phyloP scores from a whole-genome alignment of 1,140 invertebrate species.

The Calycopis cecrops region DNA sequence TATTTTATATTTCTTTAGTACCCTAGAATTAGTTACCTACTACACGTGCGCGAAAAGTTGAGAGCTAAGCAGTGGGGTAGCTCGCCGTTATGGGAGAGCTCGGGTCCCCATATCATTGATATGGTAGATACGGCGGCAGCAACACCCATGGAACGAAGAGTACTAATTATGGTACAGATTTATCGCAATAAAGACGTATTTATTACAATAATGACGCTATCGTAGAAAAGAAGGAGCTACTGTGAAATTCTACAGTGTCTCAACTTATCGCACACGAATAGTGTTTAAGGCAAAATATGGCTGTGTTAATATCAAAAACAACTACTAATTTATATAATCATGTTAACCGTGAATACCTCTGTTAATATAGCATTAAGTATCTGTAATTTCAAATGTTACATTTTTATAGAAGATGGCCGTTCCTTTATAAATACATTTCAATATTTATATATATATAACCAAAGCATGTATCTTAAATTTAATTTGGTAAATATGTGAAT shows the following conservation, averaged over 20 bases:
- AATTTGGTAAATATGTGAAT: too few relatives aligned
- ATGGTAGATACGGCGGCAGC: too few relatives aligned
- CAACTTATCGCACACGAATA: not conserved
- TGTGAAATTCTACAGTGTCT: conserved; percentile 2
- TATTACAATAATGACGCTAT: too few relatives aligned
- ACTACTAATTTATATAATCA: conserved; percentile 58
- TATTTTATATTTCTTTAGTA: conserved; percentile 18
- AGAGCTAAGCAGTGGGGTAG: too few relatives aligned
- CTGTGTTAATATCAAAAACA: conserved; percentile 73
- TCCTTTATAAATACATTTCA: not conserved
- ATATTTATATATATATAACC: not conserved
- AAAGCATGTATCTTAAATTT: not conserved
- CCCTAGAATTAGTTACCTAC: conserved; percentile 34
- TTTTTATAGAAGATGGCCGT: not conserved
- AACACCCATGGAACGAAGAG: too few relatives aligned
- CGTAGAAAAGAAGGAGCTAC: not conserved
- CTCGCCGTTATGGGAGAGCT: too few relatives aligned
- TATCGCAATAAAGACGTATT: too few relatives aligned
- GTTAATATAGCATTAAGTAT: conserved; percentile 33
- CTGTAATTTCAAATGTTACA: not conserved
- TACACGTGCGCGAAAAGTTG: not conserved
- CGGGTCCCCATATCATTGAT: too few relatives aligned
- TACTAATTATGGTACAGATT: too few relatives aligned
- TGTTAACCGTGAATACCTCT: conserved; percentile 69
- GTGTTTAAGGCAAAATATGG: conserved; percentile 55